Evolutionary conservation across 2,888 invertebrate genomes (phyloP).

Genomic region (Drosophila lacicola): DNA sequence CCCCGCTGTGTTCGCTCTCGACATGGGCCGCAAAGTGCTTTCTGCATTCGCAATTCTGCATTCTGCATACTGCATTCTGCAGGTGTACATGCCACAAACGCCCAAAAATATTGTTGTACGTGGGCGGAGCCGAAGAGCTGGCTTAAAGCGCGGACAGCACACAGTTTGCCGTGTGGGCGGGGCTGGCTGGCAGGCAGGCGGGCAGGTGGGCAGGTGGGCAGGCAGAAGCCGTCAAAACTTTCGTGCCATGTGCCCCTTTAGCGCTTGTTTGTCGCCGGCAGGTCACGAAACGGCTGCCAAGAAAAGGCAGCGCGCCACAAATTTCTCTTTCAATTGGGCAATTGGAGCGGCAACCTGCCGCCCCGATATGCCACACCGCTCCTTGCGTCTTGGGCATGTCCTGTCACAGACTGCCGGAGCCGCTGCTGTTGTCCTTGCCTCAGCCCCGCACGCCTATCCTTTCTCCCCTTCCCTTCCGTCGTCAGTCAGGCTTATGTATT

Average conservation of each 20-base stretch:
- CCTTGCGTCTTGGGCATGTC: conserved; percentile 21
- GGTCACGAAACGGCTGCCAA: conserved; percentile 68
- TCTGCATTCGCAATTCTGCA: conserved; percentile 12
- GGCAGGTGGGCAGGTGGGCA: conserved; percentile 12
- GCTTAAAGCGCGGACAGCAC: conserved; percentile 57
- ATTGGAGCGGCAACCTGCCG: conserved; percentile 56
- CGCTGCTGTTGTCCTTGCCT: conserved; percentile 45
- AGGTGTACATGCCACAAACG: conserved; percentile 56
- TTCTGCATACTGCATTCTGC: conserved; percentile 43
- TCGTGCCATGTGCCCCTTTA: conserved; percentile 44
- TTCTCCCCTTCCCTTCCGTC: too few species aligned
- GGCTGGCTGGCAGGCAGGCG: conserved; percentile 1
- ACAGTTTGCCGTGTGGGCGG: conserved; percentile 37
- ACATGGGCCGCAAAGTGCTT: conserved; percentile 59
- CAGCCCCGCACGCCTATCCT: background rate
- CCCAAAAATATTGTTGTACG: conserved; percentile 19
- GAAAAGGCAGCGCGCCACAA: conserved; percentile 59
- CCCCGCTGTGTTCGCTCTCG: conserved; percentile 19
- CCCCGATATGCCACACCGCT: conserved; percentile 31
- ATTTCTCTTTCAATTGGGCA: conserved; percentile 73
- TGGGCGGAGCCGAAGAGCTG: conserved; percentile 56
- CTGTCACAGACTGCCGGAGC: conserved; percentile 62
- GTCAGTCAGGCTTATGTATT: conserved; percentile 40
- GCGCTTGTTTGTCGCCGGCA: conserved; percentile 65
- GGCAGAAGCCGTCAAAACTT: conserved; percentile 64